Percentiles rank a stretch among this genome's conserved stretches.
Conservation (phyloP, 2,113 vertebrate genomes). For the Peromyscus leucopus region DNA sequence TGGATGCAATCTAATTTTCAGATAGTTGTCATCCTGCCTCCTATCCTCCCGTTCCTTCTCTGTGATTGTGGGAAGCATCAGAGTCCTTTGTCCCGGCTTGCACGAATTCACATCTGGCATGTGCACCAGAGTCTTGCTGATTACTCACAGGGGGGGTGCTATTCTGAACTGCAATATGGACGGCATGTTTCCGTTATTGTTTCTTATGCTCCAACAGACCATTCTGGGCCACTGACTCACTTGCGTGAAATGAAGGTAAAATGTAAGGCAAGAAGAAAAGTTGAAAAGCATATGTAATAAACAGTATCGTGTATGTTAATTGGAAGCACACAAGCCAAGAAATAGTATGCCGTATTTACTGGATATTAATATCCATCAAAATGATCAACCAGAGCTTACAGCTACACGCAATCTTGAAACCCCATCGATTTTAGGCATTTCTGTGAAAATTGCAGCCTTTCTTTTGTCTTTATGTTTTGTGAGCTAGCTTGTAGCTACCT, state of each 20-base stretch:
- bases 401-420: neutral
- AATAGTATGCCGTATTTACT: neutral
- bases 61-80: neutral
- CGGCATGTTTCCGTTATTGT: neutral
- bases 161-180: neutral
- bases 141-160: neutral
- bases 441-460: neutral
- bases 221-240: neutral
- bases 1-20: constrained; percentile 16
- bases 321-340: neutral
- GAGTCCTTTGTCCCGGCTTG: neutral
- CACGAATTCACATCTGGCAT: neutral
- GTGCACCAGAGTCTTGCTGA: neutral
- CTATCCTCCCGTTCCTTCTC: neutral
- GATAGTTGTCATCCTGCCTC: neutral
- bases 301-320: too few species aligned
- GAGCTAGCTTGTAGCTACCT: neutral
- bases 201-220: neutral
- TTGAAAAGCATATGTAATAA: neutral
- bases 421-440: constrained; percentile 27
- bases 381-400: neutral
- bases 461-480: neutral
- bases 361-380: neutral
- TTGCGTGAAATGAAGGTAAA: constrained; percentile 37
- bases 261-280: neutral